Conservation (phyloP, 1,140 invertebrate species). For the Radopholus similis region DNA sequence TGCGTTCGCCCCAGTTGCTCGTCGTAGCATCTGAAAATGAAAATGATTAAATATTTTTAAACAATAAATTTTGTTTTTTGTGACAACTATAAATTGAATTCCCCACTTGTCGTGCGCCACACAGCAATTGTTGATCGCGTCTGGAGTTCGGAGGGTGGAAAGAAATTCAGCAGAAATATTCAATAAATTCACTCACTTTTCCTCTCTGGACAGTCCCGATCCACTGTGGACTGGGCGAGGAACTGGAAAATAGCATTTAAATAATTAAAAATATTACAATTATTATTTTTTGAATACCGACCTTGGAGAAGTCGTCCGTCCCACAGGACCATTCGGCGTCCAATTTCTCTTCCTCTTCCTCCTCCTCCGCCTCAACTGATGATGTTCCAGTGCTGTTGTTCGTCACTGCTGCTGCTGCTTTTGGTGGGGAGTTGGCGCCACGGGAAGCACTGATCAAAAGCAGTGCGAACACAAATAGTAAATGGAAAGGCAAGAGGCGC, state of each 20-base stretch:
- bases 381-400: no score
- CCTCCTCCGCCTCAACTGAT: no score
- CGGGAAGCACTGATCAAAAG: no score
- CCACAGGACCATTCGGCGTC: conserved; percentile 19
- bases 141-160: background rate
- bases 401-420: no score
- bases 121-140: conserved; percentile 20
- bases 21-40: conserved; percentile 13
- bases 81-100: no score
- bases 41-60: background rate
- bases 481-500: no score
- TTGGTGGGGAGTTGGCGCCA: no score
- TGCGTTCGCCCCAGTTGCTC: conserved; percentile 18
- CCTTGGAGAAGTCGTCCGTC: conserved; percentile 22
- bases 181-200: background rate
- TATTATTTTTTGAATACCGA: background rate
- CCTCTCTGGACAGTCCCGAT: background rate
- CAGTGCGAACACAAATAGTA: no score
- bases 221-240: background rate
- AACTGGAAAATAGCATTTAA: background rate
- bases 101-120: conserved; percentile 12
- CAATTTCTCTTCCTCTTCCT: background rate
- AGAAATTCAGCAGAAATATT: background rate
- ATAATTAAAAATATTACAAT: background rate
- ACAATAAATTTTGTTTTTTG: background rate